These are phyloP conservation scores for Ostrea denselamellosa DNA, from an alignment of 1,140 invertebrate species.

Conservation along the genomic window DNA sequence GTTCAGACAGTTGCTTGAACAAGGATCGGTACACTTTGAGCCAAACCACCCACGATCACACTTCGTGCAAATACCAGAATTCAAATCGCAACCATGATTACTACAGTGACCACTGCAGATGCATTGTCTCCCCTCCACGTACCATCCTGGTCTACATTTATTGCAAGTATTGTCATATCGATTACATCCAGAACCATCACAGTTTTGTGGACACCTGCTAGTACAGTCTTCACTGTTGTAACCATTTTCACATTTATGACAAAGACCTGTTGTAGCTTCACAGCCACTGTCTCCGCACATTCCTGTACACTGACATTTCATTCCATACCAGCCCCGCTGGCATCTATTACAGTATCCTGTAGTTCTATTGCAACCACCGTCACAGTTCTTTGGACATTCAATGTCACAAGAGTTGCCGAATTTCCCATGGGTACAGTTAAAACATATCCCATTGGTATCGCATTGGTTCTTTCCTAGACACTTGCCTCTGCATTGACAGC, in stretches of 20 bases:
- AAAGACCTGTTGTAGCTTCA: background rate
- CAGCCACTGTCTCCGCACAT: slow-evolving; percentile 6
- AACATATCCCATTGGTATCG: slow-evolving; percentile 32
- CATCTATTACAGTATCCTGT: slow-evolving; percentile 26
- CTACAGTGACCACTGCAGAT: slow-evolving; percentile 49
- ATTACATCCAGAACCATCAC: slow-evolving; percentile 41
- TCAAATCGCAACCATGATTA: slow-evolving; percentile 40
- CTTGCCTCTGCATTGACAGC: slow-evolving; percentile 46
- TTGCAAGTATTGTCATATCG: background rate
- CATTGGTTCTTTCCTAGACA: slow-evolving; percentile 25
- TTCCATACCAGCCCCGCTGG: slow-evolving; percentile 45
- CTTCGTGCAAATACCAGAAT: slow-evolving; percentile 25
- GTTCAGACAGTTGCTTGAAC: slow-evolving; percentile 27
- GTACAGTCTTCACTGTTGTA: slow-evolving; percentile 24
- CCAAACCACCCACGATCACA: slow-evolving; percentile 47
- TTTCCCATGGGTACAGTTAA: slow-evolving; percentile 21
- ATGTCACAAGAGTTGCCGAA: slow-evolving; percentile 6
- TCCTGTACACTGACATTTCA: slow-evolving; percentile 44
- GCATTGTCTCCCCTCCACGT: slow-evolving; percentile 12
- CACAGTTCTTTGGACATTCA: slow-evolving; percentile 30
- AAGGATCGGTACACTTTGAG: background rate
- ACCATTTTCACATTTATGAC: slow-evolving; percentile 41
- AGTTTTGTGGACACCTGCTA: slow-evolving; percentile 39
- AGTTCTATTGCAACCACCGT: background rate
- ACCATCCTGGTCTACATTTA: slow-evolving; percentile 10